These are phyloP conservation scores for Andrena praecox DNA, from an alignment of 2,888 invertebrate genomes.

Conservation along the genomic window DNA sequence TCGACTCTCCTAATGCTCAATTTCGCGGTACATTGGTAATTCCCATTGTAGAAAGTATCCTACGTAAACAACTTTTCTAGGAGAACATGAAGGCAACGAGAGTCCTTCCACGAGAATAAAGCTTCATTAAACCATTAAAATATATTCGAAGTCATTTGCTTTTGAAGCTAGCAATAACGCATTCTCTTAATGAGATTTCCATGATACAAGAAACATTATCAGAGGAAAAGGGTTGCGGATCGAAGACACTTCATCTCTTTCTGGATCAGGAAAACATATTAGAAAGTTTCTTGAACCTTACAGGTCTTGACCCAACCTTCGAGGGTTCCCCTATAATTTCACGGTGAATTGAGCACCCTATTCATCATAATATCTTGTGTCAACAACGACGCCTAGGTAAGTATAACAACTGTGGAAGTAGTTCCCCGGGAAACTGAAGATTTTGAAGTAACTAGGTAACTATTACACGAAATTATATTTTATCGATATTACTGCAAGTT, in stretches of 20 bases:
- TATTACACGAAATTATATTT: too few species aligned
- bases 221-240: conserved; percentile 13
- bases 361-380: conserved; percentile 76
- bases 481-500: too few species aligned
- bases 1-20: not conserved
- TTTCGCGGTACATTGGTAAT: conserved; percentile 36
- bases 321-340: conserved; percentile 56
- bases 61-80: conserved; percentile 55
- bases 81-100: conserved; percentile 36
- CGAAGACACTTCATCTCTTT: conserved; percentile 45
- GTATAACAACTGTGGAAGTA: conserved; percentile 60
- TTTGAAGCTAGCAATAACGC: not conserved
- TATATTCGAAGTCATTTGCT: not conserved
- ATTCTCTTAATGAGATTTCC: not conserved
- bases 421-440: not conserved
- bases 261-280: conserved; percentile 43
- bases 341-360: conserved; percentile 64
- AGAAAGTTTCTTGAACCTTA: conserved; percentile 29
- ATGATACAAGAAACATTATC: not conserved
- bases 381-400: conserved; percentile 72
- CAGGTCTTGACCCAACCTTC: conserved; percentile 9
- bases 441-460: not conserved
- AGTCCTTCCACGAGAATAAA: conserved; percentile 1
- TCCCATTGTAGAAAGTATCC: conserved; percentile 52
- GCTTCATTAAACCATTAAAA: not conserved